Evolutionary conservation across 2,113 vertebrate species (phyloP), one percentile per base, ranked within the genome.

Genomic region (Turnix velox): DNA sequence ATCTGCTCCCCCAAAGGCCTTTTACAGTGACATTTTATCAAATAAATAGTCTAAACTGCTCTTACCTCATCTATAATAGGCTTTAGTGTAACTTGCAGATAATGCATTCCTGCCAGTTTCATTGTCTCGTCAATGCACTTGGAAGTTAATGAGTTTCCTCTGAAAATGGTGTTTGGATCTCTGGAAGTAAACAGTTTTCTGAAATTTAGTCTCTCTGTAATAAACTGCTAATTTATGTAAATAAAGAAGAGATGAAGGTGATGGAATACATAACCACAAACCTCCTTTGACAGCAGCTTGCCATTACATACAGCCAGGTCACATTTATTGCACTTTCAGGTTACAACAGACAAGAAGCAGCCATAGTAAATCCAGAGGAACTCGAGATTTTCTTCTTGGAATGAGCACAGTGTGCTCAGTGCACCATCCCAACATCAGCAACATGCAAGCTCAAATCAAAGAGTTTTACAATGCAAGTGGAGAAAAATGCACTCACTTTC

Each of bases 81-180:
- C 94, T 99, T 99, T 81, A 99, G 98, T 17, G 99, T 99, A 96
- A 99, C 98, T 43, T 99, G 99, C 68, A 99, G 98, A 95, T 99
- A 99, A 96, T 99, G 99, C 98, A 99, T 99, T 48, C 99, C 99
- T 7, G 99, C 99, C 92, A 99, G 97, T 96, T 99, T 99, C 99
- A 99, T 99, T 16, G 99, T 99, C 96, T 99, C 99, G 2, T 99
- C 99, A 42, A 99, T 99, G 96, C 99, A 99, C 96, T 99, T 99
- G 79, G 99, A 99, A 2, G 99, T 99, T 94, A 99, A 96, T 0
- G 99, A 99, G 95, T 99, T 99, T 85, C 99, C 99, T 85, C 99
- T 98, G 96, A 99, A 99, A 97, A 99, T 99, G 88, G 99, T 99
- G 96, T 99, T 99, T 87, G 99, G 99, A 96, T 99, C 99, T 97